Evolutionary conservation across 2,797 vertebrate genomes (phyloP).

Genomic region (Eleutherodactylus coqui): DNA sequence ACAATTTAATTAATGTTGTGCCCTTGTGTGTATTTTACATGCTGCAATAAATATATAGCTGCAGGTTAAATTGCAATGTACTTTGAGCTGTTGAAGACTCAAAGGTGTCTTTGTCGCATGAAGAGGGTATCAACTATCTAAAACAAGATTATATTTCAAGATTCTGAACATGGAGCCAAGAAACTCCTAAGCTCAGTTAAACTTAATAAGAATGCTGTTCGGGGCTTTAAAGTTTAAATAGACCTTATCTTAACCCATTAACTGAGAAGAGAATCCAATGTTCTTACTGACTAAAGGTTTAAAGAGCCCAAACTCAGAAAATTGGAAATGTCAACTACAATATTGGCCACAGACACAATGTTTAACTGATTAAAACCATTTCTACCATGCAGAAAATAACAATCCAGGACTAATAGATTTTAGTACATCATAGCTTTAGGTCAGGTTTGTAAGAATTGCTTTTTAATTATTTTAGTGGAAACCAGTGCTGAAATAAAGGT

Average conservation of each 20-base stretch:
- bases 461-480: constrained; percentile 20
- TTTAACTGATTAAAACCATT: constrained; percentile 56
- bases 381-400: constrained; percentile 47
- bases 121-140: constrained; percentile 54
- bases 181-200: constrained; percentile 61
- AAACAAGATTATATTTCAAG: constrained; percentile 54
- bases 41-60: constrained; percentile 42
- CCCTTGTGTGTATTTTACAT: constrained; percentile 23
- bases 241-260: constrained; percentile 64
- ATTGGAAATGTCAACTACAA: constrained; percentile 62
- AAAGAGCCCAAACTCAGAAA: constrained; percentile 57
- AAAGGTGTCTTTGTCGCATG: constrained; percentile 46
- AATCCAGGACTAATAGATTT: constrained; percentile 17
- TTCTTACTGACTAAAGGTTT: constrained; percentile 62
- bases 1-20: constrained; percentile 15
- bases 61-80: constrained; percentile 34
- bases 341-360: constrained; percentile 46
- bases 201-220: constrained; percentile 59
- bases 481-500: background rate
- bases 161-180: constrained; percentile 54
- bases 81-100: constrained; percentile 26
- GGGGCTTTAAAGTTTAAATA: constrained; percentile 63
- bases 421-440: background rate
- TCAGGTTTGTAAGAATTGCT: background rate
- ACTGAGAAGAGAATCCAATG: constrained; percentile 59